These are phyloP conservation scores for Microtus ochrogaster DNA, from an alignment of 2,113 vertebrate genomes.

Conservation along the genomic window DNA sequence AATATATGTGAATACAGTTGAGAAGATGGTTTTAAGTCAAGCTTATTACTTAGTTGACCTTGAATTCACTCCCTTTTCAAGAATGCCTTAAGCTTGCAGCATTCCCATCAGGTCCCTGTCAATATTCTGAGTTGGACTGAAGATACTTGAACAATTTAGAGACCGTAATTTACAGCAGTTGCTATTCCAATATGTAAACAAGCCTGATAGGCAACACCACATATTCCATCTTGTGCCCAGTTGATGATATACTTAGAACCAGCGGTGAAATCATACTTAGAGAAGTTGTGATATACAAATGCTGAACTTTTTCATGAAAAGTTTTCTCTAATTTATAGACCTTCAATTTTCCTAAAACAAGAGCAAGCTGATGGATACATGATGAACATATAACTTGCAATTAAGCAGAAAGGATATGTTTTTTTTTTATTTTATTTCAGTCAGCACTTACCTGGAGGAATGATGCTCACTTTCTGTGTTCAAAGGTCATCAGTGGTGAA, in stretches of 20 bases:
- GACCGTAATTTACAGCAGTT: not conserved
- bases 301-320: not conserved
- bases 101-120: not conserved
- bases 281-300: not conserved
- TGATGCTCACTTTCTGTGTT: not conserved
- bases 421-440: not conserved
- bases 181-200: no score
- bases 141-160: not conserved
- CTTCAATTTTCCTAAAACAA: not conserved
- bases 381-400: not conserved
- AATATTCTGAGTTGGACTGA: not conserved
- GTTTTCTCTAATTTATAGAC: not conserved
- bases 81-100: not conserved
- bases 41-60: not conserved
- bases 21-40: not conserved
- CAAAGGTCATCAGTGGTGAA: not conserved
- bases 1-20: no score
- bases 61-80: not conserved
- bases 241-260: not conserved
- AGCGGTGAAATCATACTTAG: not conserved
- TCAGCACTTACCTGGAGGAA: not conserved
- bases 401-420: no score
- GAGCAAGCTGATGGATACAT: not conserved
- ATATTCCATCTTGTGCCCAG: not conserved
- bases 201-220: not conserved